These are phyloP conservation scores for Trachelus troglodyta DNA, from an alignment of 2,888 invertebrate genomes.

Conservation along the genomic window DNA sequence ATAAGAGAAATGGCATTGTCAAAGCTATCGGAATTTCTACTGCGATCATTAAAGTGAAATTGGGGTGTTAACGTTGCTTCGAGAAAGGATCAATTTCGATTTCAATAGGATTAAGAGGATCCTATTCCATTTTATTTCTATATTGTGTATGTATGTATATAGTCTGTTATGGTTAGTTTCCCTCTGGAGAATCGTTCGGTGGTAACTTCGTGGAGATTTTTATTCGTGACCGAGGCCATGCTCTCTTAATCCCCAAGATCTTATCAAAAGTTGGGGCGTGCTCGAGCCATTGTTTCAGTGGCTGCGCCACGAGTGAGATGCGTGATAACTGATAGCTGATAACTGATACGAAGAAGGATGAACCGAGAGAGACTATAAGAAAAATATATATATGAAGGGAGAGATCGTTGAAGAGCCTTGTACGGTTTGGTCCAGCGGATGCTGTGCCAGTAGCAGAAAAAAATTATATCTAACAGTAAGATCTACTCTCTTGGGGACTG, in stretches of 20 bases:
- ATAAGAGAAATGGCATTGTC: not conserved
- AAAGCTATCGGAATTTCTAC: not conserved
- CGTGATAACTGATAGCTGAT: conserved; percentile 37
- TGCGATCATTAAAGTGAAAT: not conserved
- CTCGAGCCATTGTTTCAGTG: conserved; percentile 39
- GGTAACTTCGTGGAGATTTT: conserved; percentile 6
- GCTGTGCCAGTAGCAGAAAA: conserved; percentile 7
- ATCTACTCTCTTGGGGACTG: conserved; percentile 24
- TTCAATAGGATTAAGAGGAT: not conserved
- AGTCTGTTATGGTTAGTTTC: not conserved
- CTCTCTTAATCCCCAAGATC: conserved; percentile 6
- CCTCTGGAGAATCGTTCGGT: not conserved
- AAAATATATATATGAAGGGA: not conserved
- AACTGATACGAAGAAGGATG: conserved; percentile 30
- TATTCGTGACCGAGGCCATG: conserved; percentile 1
- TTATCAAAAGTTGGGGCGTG: conserved; percentile 18
- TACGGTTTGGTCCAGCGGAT: not conserved
- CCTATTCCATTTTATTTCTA: not conserved
- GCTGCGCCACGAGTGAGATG: conserved; percentile 33
- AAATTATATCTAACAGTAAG: conserved; percentile 25
- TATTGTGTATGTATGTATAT: not conserved
- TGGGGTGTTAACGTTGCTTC: not conserved
- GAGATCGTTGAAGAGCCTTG: conserved; percentile 1
- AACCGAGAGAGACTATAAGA: conserved; percentile 13
- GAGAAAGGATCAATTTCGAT: not conserved